Evolutionary conservation across 2,797 vertebrate genomes (phyloP), one percentile per base, ranked within the genome.

Genomic region (Oreochromis grahami): DNA sequence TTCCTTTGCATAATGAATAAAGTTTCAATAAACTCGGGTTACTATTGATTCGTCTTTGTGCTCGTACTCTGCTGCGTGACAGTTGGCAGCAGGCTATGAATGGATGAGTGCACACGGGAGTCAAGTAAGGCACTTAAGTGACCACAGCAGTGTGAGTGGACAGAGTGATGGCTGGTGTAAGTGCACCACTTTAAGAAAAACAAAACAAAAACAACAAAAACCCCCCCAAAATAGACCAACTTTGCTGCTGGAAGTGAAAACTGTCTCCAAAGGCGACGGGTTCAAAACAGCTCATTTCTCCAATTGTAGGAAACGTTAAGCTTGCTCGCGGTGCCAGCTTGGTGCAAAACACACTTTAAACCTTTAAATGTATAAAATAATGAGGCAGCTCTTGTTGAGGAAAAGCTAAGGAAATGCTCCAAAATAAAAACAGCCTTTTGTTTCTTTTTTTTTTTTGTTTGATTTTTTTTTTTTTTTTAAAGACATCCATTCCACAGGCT

Each of bases 101-200:
- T 58, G 82, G 78, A 91, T 85, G 89, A 80, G 87, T 91, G 92
- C 87, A 86, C 85, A 80, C 26, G 87, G 89, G 85, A 84, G 82
- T 76, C 83, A 48, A 81, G 93, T 95, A 96, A 96, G 96, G 96
- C 96, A 96, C 96, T 96, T 96, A 72, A 94, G 95, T 95, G 94
- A 92, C 84, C 80, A 93, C 92, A 91, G 92, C 91, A 90, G 90
- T 91, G 86, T 83, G 58, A 43, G 86, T 74, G 91, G 86, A 89
- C 81, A 87, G 79, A 65, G 72, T 5, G 53, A 81, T 12, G 86
- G 89, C 92, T 90, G 91, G 90, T 87, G 84, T 53, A 45, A 77
- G 84, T 76, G 89, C 84, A 88, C 85, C 80, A 63, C 41, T 79
- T 83, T 52, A 36, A 83, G 34, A 76, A 77, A 80, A 21, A 84